These are phyloP conservation scores for Lampropteryx suffumata DNA, from an alignment of 2,888 invertebrate species.

Conservation along the genomic window DNA sequence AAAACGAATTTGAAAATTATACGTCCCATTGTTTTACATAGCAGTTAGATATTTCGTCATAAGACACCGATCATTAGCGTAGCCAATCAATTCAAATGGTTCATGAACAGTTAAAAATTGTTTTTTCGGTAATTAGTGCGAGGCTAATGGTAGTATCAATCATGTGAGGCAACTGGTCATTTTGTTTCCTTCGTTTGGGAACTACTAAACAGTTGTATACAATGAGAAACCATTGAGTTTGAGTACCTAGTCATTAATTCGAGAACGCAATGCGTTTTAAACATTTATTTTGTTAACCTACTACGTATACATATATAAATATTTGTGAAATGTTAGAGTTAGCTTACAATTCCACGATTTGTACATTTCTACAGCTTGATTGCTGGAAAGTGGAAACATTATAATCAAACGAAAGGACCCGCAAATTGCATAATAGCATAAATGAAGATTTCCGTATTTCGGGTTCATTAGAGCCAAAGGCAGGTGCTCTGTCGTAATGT, in stretches of 20 bases:
- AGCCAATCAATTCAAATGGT: conserved; percentile 27
- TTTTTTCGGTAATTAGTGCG: conserved; percentile 30
- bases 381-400: neutral
- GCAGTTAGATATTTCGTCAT: conserved; percentile 15
- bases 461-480: conserved; percentile 19
- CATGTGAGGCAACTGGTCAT: conserved; percentile 29
- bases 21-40: neutral
- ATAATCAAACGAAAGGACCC: conserved; percentile 7
- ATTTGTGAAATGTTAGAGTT: no score
- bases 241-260: no score
- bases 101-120: conserved; percentile 23
- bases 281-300: no score
- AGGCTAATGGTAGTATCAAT: conserved; percentile 41
- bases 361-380: neutral
- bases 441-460: conserved; percentile 27
- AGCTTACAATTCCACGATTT: no score
- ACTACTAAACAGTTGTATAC: neutral
- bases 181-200: conserved; percentile 9
- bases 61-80: conserved; percentile 29
- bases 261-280: no score
- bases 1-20: neutral
- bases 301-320: no score
- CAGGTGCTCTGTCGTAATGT: conserved; percentile 17
- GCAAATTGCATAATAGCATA: conserved; percentile 20
- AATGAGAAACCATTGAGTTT: no score